These are phyloP conservation scores for Neomonachus schauinslandi DNA, from an alignment of 2,113 vertebrate species.

Conservation along the genomic window DNA sequence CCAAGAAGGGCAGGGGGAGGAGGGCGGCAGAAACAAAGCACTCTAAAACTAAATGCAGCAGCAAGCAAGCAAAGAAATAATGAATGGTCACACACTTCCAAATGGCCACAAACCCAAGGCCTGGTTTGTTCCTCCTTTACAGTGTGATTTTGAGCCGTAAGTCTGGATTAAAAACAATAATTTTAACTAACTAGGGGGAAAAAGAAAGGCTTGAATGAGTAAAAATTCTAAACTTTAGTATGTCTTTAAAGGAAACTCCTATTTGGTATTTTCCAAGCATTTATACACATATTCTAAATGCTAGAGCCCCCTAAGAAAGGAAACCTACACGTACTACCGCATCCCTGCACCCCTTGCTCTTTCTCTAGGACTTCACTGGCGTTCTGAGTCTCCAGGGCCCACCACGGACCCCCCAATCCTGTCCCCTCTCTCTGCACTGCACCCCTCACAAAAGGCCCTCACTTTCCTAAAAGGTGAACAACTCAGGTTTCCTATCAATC, in stretches of 20 bases:
- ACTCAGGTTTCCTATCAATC: neutral
- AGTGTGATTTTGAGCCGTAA: no score
- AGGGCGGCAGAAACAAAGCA: neutral
- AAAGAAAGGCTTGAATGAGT: neutral
- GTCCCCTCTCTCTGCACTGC: neutral
- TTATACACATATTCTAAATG: neutral
- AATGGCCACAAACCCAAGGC: neutral
- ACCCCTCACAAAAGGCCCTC: neutral
- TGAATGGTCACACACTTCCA: neutral
- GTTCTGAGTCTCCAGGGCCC: neutral
- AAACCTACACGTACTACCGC: neutral
- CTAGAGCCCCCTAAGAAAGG: neutral
- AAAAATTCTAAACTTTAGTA: neutral
- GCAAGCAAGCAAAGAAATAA: neutral
- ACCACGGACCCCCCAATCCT: neutral
- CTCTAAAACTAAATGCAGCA: neutral
- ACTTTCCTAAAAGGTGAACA: neutral
- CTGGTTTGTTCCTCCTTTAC: neutral
- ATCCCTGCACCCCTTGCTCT: neutral
- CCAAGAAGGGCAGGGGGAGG: neutral
- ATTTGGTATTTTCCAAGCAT: neutral
- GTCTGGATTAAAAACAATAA: neutral
- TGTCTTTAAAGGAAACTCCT: neutral
- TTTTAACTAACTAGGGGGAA: neutral
- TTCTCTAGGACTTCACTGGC: neutral